Evolutionary conservation across 2,888 invertebrate genomes (phyloP), one percentile per base, ranked within the genome.

Genomic region (Fabriciana adippe): DNA sequence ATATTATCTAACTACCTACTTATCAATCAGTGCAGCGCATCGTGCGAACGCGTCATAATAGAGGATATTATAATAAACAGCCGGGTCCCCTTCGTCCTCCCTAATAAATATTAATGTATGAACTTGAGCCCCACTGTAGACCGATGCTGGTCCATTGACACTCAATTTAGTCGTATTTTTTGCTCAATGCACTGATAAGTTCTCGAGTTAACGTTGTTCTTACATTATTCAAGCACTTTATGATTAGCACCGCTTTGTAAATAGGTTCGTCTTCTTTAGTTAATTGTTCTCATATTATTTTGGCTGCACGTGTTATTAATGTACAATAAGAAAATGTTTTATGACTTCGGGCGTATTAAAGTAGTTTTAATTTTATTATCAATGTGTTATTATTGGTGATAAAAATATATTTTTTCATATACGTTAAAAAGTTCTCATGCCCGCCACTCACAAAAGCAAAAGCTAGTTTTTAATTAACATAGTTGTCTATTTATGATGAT

Each of bases 21-120:
- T 82, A 87, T 83, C 85, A 90, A 88, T 87, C 87, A 83, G 81
- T 76, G 75, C 78, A 81, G 81, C 79, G 76, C 82, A 86, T 88
- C 92, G 91, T 91, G 91, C 89, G 91, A 91, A 89, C 90, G 89
- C 89, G 88, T 89, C 87, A 90, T 90, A 90, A 90, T 91, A 88
- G 87, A 85, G 92, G 92, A 92, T 89, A 92, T 92, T 90, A 92
- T 90, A 92, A 90, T 92, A 91, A 92, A 92, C 90, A 89, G 90
- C 86, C 81, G 83, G 83, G 86, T 79, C 89, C 90, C 89, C 90
- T 88, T 85, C 78, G 76, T 74, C 85, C 87, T 87, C 87, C 86
- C 89, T 88, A 91, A 91, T 90, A 91, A 90, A 91, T 92, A 90
- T 91, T 90, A 92, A 92, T 91, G 87, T 87, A 86, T 86, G 87